A percentile compares a stretch with the other conserved stretches of the same genome.
Evolutionary conservation across 2,888 invertebrate species (phyloP).

Genomic region (Pomacea canaliculata): DNA sequence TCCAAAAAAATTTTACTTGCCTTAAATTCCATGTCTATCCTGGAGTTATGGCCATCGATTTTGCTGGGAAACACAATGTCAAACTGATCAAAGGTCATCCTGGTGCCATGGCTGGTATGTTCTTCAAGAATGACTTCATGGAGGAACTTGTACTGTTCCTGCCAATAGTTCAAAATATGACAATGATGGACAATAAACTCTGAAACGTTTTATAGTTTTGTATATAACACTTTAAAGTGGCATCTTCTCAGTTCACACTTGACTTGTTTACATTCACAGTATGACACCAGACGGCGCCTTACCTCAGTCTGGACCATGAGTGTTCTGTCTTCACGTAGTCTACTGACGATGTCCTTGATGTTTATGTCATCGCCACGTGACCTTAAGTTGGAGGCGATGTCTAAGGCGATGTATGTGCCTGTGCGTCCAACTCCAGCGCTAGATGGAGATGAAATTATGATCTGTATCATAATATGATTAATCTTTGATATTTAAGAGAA

Average conservation of each 20-base stretch:
- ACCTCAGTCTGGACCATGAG: slow-evolving; percentile 17
- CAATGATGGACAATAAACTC: not conserved
- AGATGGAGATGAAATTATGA: too few species aligned
- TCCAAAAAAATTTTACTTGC: too few species aligned
- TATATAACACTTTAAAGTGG: not conserved
- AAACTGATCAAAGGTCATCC: too few species aligned
- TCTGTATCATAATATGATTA: too few species aligned
- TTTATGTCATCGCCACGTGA: slow-evolving; percentile 6
- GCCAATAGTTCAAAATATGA: not conserved
- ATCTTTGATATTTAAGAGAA: too few species aligned
- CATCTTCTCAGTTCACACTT: not conserved
- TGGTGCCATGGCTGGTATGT: too few species aligned
- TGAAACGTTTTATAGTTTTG: not conserved
- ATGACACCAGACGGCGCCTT: not conserved
- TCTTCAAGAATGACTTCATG: too few species aligned
- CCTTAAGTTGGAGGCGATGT: slow-evolving; percentile 5
- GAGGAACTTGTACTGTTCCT: too few species aligned
- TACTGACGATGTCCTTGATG: not conserved
- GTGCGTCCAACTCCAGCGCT: slow-evolving; percentile 11
- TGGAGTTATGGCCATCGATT: too few species aligned
- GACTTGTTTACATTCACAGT: not conserved
- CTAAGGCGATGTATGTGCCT: slow-evolving; percentile 10
- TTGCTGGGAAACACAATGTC: too few species aligned
- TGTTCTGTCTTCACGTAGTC: slow-evolving; percentile 3
- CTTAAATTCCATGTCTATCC: too few species aligned